A percentile compares a stretch with the other conserved stretches of the same genome.
phyloP scores from a whole-genome alignment of 2,113 vertebrate species.

The Rhabdomys dilectus region DNA sequence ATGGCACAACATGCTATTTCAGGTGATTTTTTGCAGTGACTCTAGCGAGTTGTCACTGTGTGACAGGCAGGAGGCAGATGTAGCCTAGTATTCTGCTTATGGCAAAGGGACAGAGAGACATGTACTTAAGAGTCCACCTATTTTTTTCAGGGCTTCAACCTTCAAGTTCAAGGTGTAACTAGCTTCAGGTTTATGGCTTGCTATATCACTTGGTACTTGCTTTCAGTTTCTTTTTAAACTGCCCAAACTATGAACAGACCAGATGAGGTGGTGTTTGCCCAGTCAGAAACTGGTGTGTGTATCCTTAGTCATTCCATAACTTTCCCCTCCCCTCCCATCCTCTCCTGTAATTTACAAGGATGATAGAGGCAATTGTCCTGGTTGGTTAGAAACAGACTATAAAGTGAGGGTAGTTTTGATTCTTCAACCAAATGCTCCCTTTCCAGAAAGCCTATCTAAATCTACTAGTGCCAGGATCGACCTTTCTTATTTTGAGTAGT shows the following conservation, averaged over 20 bases:
- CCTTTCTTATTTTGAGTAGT: neutral
- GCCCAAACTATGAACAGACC: neutral
- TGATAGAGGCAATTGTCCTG: neutral
- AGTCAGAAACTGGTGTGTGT: neutral
- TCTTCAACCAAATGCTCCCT: neutral
- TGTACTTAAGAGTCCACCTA: neutral
- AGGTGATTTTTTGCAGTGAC: neutral
- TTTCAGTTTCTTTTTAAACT: conserved; percentile 43
- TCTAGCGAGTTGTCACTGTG: neutral
- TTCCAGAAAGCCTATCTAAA: neutral
- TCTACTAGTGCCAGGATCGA: neutral
- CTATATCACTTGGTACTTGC: conserved; percentile 4
- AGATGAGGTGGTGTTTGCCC: neutral
- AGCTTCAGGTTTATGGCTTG: conserved; percentile 39
- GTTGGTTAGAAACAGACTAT: neutral
- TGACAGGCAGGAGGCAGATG: neutral
- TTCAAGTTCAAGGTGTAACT: conserved; percentile 33
- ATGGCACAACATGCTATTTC: neutral
- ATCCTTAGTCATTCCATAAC: neutral
- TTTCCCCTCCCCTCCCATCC: neutral
- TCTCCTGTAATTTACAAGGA: too few relatives aligned
- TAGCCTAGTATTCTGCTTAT: neutral
- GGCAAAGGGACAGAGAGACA: neutral
- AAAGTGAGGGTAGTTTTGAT: neutral
- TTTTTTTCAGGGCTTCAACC: conserved; percentile 45